Conservation (phyloP, 1,140 invertebrate species). For the Triops cancriformis region DNA sequence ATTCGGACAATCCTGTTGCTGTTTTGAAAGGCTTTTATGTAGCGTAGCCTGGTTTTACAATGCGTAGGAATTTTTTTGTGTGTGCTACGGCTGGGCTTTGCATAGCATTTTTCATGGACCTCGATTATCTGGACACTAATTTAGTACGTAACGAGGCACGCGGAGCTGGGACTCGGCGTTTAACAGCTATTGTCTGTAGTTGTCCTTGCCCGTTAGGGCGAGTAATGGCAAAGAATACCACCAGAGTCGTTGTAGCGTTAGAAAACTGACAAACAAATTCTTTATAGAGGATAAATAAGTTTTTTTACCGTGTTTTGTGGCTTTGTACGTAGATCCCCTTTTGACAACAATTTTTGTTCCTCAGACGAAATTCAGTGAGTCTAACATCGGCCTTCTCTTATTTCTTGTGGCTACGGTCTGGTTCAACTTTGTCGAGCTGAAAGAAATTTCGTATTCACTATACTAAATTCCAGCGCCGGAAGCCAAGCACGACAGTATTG, state of each 20-base stretch:
- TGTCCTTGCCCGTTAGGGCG: background rate
- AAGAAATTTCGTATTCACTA: background rate
- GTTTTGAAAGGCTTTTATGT: background rate
- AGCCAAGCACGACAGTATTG: background rate
- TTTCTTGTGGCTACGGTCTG: background rate
- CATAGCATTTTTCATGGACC: background rate
- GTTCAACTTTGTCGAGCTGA: background rate
- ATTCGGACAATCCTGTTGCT: background rate
- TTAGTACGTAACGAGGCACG: background rate
- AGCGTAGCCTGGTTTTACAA: background rate
- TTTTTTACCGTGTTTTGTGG: no score
- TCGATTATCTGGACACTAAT: background rate
- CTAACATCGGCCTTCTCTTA: background rate
- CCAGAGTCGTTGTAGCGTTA: background rate
- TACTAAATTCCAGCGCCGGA: background rate
- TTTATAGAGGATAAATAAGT: no score
- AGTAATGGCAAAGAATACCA: background rate
- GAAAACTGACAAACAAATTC: no score
- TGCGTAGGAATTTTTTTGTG: background rate
- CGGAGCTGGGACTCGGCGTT: background rate
- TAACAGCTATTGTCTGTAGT: background rate
- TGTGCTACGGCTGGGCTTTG: no score
- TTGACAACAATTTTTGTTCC: background rate
- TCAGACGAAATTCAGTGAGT: no score
- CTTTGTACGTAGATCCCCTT: no score